These are phyloP conservation scores for Drepana falcataria DNA, from an alignment of 2,888 invertebrate genomes.

Conservation along the genomic window DNA sequence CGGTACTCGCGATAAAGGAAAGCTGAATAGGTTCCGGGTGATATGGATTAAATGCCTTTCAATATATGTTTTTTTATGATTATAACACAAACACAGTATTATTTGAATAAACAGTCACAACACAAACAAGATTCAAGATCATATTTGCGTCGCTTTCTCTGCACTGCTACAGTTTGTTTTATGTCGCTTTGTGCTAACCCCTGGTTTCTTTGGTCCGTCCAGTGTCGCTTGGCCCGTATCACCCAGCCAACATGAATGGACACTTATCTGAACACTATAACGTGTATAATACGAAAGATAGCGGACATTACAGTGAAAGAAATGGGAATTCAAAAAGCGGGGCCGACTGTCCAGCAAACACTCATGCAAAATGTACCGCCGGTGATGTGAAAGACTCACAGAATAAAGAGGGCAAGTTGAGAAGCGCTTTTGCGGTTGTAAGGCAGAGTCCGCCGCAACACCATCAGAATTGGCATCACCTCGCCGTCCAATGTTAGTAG, in stretches of 20 bases:
- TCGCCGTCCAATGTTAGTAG: conserved; percentile 83
- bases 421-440: conserved; percentile 81
- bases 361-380: conserved; percentile 68
- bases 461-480: conserved; percentile 79
- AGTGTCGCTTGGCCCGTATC: conserved; percentile 75
- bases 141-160: conserved; percentile 48
- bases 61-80: no score
- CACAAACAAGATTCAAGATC: conserved; percentile 36
- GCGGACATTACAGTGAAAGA: conserved; percentile 72
- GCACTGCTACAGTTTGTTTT: conserved; percentile 54
- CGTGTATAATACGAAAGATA: conserved; percentile 74
- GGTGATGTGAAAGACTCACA: conserved; percentile 62
- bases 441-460: conserved; percentile 79
- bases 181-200: conserved; percentile 73
- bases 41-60: no score
- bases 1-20: no score
- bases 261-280: conserved; percentile 69
- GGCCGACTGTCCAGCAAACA: conserved; percentile 71
- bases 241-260: conserved; percentile 70
- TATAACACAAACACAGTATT: background rate
- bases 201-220: conserved; percentile 57
- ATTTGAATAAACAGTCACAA: conserved; percentile 7
- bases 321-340: conserved; percentile 61
- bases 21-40: no score
- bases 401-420: conserved; percentile 73